Conservation (phyloP, 2,888 invertebrate genomes). For the Ligdia adustata region DNA sequence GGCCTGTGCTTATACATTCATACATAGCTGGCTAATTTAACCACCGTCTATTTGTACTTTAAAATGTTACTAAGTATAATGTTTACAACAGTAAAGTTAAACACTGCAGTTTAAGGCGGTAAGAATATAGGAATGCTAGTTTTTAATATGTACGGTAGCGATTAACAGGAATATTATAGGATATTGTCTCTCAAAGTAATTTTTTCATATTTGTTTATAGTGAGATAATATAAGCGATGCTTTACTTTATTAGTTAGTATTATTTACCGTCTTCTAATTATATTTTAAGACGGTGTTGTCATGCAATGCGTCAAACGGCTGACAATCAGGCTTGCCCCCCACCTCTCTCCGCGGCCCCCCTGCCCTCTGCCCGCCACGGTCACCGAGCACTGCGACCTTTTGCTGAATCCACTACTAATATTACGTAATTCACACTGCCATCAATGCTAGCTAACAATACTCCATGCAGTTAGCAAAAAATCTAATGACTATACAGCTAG, state of each 20-base stretch:
- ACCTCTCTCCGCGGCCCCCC: constrained; percentile 31
- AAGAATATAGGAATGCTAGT: neutral
- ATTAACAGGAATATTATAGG: constrained; percentile 13
- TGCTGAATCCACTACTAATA: constrained; percentile 56
- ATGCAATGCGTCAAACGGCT: constrained; percentile 33
- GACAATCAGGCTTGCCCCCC: constrained; percentile 20
- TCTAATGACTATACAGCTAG: constrained; percentile 25
- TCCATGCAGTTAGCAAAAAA: constrained; percentile 33
- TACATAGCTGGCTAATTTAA: constrained; percentile 29
- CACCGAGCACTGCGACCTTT: constrained; percentile 78
- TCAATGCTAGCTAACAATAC: constrained; percentile 33
- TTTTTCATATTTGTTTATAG: constrained; percentile 4
- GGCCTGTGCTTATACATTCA: constrained; percentile 39
- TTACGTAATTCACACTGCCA: constrained; percentile 63
- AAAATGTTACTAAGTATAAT: too few relatives aligned
- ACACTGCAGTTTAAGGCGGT: neutral
- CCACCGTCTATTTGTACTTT: too few relatives aligned
- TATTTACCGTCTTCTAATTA: constrained; percentile 21
- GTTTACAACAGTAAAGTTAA: too few relatives aligned
- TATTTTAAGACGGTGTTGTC: constrained; percentile 34
- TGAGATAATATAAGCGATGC: neutral
- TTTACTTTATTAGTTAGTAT: constrained; percentile 14
- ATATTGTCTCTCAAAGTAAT: neutral
- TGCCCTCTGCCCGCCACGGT: constrained; percentile 69
- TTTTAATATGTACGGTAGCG: constrained; percentile 11